Percentiles rank a stretch among this genome's conserved stretches.
phyloP scores from a whole-genome alignment of 2,113 vertebrate species.

The Megaceryle maxima region DNA sequence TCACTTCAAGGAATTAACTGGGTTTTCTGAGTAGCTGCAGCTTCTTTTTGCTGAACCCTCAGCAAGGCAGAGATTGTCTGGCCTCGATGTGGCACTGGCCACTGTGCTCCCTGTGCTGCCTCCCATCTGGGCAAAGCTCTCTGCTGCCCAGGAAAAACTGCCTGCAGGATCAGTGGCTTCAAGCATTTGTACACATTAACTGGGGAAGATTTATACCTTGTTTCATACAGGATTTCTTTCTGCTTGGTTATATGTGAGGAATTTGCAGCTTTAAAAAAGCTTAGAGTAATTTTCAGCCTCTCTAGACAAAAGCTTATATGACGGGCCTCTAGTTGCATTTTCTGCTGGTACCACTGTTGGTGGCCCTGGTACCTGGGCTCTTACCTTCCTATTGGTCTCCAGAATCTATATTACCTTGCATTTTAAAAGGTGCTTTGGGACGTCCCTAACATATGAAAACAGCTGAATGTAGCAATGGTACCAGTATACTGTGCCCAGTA shows the following conservation, averaged over 20 bases:
- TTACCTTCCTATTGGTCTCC: not conserved
- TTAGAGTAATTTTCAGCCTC: not conserved
- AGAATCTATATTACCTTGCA: not conserved
- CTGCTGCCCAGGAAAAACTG: not conserved
- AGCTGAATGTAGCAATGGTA: not conserved
- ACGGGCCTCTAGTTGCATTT: not conserved
- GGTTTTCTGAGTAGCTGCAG: not conserved
- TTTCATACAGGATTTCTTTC: not conserved
- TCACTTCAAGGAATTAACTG: not conserved
- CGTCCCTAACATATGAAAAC: not conserved
- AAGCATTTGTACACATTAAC: accelerated
- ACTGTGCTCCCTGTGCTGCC: accelerated
- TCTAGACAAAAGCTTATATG: not conserved
- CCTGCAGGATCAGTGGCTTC: accelerated
- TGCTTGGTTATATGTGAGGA: not conserved
- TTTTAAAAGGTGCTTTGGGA: not conserved
- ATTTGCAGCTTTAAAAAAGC: not conserved
- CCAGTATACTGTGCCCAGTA: not conserved
- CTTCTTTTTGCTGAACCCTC: not conserved
- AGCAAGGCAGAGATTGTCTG: accelerated
- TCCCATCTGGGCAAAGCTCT: accelerated
- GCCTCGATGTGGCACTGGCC: accelerated
- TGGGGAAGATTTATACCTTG: not conserved
- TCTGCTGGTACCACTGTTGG: not conserved
- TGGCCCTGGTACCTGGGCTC: not conserved